Evolutionary conservation across 2,797 vertebrate genomes (phyloP).

Genomic region (Vipera latastei): DNA sequence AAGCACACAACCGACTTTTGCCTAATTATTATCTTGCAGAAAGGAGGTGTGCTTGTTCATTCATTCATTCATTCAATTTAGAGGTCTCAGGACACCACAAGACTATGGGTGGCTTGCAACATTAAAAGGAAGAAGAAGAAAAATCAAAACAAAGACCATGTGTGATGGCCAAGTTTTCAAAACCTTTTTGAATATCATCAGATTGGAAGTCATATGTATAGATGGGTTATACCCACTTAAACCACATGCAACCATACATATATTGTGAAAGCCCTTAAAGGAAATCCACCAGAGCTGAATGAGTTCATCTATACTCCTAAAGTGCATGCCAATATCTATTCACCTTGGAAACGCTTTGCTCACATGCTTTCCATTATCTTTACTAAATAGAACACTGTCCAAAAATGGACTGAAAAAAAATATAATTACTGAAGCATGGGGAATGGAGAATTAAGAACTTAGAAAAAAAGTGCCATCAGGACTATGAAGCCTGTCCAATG

Average conservation of each 20-base stretch:
- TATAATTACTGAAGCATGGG: conserved; percentile 26
- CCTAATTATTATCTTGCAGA: not conserved
- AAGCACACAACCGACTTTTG: not conserved
- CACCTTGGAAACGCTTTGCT: conserved; percentile 27
- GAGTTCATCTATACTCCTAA: conserved; percentile 15
- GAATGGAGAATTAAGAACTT: conserved; percentile 15
- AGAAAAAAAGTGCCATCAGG: not conserved
- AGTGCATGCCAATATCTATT: not conserved
- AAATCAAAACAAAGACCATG: not conserved
- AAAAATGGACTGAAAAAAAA: conserved; percentile 36
- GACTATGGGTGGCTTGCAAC: not conserved
- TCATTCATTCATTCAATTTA: not conserved
- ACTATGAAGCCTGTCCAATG: rapidly evolving
- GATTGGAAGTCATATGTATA: not conserved
- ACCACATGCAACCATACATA: not conserved
- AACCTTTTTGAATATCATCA: not conserved
- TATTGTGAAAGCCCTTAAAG: not conserved
- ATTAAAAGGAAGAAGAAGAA: not conserved
- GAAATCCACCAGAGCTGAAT: not conserved
- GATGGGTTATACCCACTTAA: not conserved
- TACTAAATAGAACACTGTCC: not conserved
- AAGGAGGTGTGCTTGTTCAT: not conserved
- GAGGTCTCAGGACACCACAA: not conserved
- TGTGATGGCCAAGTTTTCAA: not conserved
- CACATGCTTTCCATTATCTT: conserved; percentile 35